Percentiles rank a stretch among this genome's conserved stretches.
phyloP scores from a whole-genome alignment of 2,797 vertebrate species.

The Paramormyrops hopkinsi region DNA sequence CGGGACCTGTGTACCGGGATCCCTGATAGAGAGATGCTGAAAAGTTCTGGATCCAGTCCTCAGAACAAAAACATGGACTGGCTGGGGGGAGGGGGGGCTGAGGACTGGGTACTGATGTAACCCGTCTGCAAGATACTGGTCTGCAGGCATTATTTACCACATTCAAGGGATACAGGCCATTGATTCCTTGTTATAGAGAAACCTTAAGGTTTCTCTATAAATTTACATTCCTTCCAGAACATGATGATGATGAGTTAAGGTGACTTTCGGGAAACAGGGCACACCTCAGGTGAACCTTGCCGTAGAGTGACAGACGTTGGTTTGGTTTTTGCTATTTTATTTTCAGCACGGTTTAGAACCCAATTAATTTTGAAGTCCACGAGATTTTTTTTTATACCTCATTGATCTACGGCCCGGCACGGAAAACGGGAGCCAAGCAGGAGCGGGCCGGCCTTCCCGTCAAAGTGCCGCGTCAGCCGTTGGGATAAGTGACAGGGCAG shows the following conservation, averaged over 20 bases:
- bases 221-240: background rate
- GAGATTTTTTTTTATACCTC: background rate
- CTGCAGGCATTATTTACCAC: background rate
- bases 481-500: background rate
- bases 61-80: background rate
- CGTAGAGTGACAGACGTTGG: background rate
- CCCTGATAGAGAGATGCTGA: background rate
- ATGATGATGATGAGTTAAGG: background rate
- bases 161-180: background rate
- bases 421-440: background rate
- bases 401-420: background rate
- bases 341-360: background rate
- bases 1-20: background rate
- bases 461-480: background rate
- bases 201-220: background rate
- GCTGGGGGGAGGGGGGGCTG: background rate
- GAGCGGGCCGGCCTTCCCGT: background rate
- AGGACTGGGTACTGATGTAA: background rate
- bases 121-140: background rate
- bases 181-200: background rate
- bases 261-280: background rate
- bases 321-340: background rate
- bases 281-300: background rate
- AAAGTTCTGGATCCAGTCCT: background rate
- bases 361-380: background rate